phyloP scores from a whole-genome alignment of 2,888 invertebrate genomes.

The Trileptium ribeirensis region DNA sequence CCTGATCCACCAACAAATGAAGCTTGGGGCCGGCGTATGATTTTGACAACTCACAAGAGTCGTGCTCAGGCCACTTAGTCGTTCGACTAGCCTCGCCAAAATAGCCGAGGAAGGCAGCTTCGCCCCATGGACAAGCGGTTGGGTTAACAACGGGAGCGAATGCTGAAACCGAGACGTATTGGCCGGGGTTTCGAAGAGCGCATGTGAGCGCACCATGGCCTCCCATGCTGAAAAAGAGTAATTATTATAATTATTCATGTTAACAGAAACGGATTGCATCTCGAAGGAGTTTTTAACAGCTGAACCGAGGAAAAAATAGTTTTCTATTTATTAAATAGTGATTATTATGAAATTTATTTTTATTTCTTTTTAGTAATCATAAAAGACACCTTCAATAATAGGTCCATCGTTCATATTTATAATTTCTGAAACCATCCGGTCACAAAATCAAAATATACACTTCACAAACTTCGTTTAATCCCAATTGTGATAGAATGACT shows the following conservation, averaged over 20 bases:
- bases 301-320: neutral
- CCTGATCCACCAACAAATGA: conserved; percentile 81
- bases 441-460: no score
- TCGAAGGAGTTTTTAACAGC: neutral
- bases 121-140: conserved; percentile 72
- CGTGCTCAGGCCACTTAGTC: conserved; percentile 63
- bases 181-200: conserved; percentile 78
- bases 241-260: no score
- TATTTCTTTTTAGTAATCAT: no score
- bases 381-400: no score
- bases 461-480: no score
- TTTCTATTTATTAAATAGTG: neutral
- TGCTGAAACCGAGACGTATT: conserved; percentile 73
- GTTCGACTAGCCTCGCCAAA: conserved; percentile 56
- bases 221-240: conserved; percentile 72
- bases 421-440: no score
- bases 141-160: conserved; percentile 93
- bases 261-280: neutral
- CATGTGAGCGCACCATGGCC: conserved; percentile 90
- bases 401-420: no score
- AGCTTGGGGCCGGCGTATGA: conserved; percentile 74
- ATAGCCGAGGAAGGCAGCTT: conserved; percentile 51
- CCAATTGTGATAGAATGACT: no score
- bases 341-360: no score
- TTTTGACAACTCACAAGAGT: conserved; percentile 74